These are phyloP conservation scores for Colletes collaris DNA, from an alignment of 2,888 invertebrate genomes.

Conservation along the genomic window DNA sequence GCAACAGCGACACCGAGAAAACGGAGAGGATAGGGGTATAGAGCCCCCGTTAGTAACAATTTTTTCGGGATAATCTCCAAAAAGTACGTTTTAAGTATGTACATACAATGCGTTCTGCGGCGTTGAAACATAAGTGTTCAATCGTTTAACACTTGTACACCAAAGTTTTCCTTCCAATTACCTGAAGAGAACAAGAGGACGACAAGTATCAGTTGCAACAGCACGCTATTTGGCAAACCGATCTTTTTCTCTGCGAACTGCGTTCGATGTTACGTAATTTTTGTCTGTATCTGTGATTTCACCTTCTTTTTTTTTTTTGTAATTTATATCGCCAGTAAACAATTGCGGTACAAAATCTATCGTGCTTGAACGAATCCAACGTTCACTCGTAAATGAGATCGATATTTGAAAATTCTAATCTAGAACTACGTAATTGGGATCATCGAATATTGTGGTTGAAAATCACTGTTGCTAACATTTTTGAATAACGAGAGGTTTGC, in stretches of 20 bases:
- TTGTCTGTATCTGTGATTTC: constrained; percentile 48
- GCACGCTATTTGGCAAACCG: constrained; percentile 29
- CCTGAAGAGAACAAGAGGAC: constrained; percentile 18
- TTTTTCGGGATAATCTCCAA: neutral
- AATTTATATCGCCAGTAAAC: constrained; percentile 33
- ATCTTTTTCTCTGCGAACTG: constrained; percentile 4
- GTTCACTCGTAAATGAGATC: neutral
- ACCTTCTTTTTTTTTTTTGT: constrained; percentile 24
- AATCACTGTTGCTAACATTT: neutral
- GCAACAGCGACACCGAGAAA: constrained; percentile 70
- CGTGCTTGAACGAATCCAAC: constrained; percentile 8
- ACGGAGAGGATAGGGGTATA: constrained; percentile 32
- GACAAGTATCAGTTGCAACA: constrained; percentile 24
- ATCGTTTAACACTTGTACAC: constrained; percentile 49
- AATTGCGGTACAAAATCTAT: constrained; percentile 7
- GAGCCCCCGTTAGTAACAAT: constrained; percentile 15
- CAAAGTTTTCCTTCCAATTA: constrained; percentile 46
- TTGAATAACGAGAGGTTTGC: neutral
- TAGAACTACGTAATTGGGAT: too few relatives aligned
- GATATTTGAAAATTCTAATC: neutral
- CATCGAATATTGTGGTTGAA: too few relatives aligned
- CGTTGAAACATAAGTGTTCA: constrained; percentile 4
- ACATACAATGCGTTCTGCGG: neutral
- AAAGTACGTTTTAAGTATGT: constrained; percentile 1
- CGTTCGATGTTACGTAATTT: constrained; percentile 8